Evolutionary conservation across 2,888 invertebrate genomes (phyloP).

Genomic region (Tetropium fuscum): DNA sequence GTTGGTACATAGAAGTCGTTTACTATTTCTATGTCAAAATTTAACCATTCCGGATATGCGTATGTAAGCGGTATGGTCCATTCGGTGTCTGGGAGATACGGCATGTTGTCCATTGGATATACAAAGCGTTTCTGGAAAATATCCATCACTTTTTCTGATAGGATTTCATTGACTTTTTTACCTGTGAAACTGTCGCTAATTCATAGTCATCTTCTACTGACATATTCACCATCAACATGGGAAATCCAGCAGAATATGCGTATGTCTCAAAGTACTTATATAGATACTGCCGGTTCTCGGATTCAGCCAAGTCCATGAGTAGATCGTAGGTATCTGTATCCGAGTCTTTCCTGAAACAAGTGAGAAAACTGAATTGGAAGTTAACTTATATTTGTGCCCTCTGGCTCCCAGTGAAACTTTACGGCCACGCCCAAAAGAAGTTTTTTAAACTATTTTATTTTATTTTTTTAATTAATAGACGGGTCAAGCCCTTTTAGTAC

Average conservation of each 20-base stretch:
- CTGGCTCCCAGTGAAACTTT: no score
- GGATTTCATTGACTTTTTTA: not conserved
- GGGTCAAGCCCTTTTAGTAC: no score
- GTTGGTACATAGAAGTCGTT: not conserved
- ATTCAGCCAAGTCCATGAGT: not conserved
- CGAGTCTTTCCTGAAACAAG: not conserved
- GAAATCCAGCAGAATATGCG: constrained; percentile 1
- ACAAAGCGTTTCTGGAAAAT: constrained; percentile 8
- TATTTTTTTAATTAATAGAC: no score
- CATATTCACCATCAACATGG: not conserved
- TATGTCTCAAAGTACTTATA: not conserved
- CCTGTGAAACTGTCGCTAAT: not conserved
- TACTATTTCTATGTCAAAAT: not conserved
- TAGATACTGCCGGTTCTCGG: not conserved
- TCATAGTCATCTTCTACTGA: not conserved
- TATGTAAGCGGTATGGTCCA: not conserved
- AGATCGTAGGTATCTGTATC: not conserved
- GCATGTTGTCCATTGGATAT: not conserved
- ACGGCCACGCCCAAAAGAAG: no score
- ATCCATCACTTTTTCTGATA: no score
- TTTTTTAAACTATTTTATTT: no score
- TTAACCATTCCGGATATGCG: not conserved
- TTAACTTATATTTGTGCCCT: no score
- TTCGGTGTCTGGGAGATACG: not conserved
- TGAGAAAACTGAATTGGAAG: no score